Evolutionary conservation across 2,888 invertebrate genomes (phyloP), one percentile per base, ranked within the genome.

Genomic region (Linnaemya tessellans): DNA sequence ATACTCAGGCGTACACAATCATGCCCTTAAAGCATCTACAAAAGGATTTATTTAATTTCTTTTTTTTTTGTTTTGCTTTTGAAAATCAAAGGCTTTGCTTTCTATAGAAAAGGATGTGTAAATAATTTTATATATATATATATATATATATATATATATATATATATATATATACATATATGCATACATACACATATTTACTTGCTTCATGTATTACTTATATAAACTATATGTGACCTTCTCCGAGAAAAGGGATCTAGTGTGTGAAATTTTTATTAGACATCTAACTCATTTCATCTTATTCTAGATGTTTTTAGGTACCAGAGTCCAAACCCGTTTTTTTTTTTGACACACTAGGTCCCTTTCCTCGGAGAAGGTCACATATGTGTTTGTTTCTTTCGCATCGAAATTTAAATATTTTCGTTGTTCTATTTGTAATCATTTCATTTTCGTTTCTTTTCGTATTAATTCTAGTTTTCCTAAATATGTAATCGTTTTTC

Each of bases 401-500:
- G 15, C 1, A 15, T 46, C n/a, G 38, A 9, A 8, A 8, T 38
- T 9, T 3, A 38, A 38, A 7, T 38, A 11, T 38, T 1, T 38
- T 38, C 8, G 11, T 9, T 38, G 38, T 7, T 38, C 38, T 38
- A 7, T 38, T 38, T 38, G 8, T 49, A 7, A 46, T 15, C 46
- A 5, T 30, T 30, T 38, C 8, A 10, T 43, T 25, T 25, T 68
- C 15, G 0, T 25, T 56, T n/a, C n/a, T n/a, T n/a, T n/a, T n/a
- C n/a, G 41, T 71, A 46, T 62, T 35, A 10, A 30, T 9, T 49
- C 60, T 22, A 20, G 18, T 25, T 13, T 60, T 60, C 15, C 70
- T 25, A 73, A 35, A 67, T 30, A 38, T 10, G n/a, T n/a, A 8
- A 75, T 25, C n/a, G 20, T 20, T 74, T 54, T 81, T 68, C 68